Conservation (phyloP, 2,797 vertebrate genomes). For the Distichodus sexfasciatus region DNA sequence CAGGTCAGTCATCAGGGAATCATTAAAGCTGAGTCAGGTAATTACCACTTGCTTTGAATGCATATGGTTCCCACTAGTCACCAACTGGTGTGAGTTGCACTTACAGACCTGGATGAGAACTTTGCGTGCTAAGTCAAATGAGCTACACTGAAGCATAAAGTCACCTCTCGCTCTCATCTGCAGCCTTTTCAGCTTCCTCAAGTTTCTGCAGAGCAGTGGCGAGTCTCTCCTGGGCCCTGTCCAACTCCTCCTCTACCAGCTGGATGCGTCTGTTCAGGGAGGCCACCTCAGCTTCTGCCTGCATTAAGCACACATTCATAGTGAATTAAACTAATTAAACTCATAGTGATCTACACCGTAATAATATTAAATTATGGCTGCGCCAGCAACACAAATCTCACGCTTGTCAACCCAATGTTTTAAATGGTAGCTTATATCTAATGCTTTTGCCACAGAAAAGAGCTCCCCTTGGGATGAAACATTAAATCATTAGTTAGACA, state of each 20-base stretch:
- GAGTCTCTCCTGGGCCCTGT: constrained; percentile 92
- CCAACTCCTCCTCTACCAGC: constrained; percentile 95
- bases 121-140: neutral
- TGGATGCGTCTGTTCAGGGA: constrained; percentile 95
- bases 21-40: neutral
- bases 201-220: constrained; percentile 94
- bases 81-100: neutral
- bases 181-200: constrained; percentile 94
- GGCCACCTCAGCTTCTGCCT: constrained; percentile 96
- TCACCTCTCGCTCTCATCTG: constrained; percentile 95
- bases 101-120: neutral
- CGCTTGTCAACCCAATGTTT: too few relatives aligned
- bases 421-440: neutral
- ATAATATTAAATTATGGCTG: too few relatives aligned
- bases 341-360: too few relatives aligned
- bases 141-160: neutral
- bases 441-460: neutral
- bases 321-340: neutral
- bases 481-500: constrained; percentile 18
- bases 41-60: neutral
- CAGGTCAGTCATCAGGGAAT: neutral
- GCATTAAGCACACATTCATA: neutral
- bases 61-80: neutral
- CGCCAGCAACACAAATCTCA: too few relatives aligned
- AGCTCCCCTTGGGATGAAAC: constrained; percentile 1